A percentile compares a stretch with the other conserved stretches of the same genome.
Conservation (phyloP, 2,113 vertebrate genomes). For the Hyaena hyaena region DNA sequence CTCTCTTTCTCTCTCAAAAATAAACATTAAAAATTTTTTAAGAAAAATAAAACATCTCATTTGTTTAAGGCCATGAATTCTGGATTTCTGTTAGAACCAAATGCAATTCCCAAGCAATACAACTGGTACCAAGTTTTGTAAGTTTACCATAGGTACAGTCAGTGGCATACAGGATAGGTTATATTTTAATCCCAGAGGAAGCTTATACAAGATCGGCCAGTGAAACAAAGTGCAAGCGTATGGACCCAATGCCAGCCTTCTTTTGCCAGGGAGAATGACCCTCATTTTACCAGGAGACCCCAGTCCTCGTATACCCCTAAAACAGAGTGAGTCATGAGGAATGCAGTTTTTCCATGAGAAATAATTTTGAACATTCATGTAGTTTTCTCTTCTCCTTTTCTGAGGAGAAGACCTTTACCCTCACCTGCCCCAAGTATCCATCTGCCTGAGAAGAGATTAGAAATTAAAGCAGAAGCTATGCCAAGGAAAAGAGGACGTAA, state of each 20-base stretch:
- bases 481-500: neutral
- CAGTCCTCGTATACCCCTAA: too few relatives aligned
- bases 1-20: too few relatives aligned
- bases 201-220: neutral
- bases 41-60: conserved; percentile 3
- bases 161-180: neutral
- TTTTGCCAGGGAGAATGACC: neutral
- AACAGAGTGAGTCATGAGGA: neutral
- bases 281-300: neutral
- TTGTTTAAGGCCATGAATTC: conserved; percentile 33
- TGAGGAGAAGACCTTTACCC: neutral
- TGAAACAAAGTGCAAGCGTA: neutral
- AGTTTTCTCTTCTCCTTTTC: conserved; percentile 27
- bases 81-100: neutral
- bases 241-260: neutral
- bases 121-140: neutral
- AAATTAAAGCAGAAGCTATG: conserved; percentile 44
- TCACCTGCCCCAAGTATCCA: neutral
- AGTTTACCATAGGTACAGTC: neutral
- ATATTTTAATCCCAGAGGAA: neutral
- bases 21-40: too few relatives aligned
- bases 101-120: neutral
- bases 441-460: conserved; percentile 44
- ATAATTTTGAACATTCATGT: conserved; percentile 19
- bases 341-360: neutral